phyloP scores from a whole-genome alignment of 2,888 invertebrate genomes.

The Limnephilus marmoratus region DNA sequence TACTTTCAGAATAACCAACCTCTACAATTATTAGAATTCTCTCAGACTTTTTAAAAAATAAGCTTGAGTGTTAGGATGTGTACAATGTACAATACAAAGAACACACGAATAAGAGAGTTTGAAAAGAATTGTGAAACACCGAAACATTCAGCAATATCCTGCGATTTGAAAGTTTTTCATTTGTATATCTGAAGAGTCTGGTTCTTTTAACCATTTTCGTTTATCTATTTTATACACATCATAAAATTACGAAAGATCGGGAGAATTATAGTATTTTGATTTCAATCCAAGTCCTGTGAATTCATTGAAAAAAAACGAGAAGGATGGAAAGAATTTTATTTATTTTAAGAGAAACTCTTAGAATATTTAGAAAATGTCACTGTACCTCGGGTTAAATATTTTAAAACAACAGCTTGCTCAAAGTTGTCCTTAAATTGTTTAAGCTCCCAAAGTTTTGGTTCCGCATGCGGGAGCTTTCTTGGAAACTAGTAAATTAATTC shows the following conservation, averaged over 20 bases:
- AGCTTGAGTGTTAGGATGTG: too few relatives aligned
- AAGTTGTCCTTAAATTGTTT: neutral
- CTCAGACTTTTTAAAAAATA: too few relatives aligned
- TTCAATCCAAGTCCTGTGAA: too few relatives aligned
- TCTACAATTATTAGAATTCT: too few relatives aligned
- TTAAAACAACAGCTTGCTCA: neutral
- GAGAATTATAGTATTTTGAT: neutral
- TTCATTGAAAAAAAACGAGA: neutral
- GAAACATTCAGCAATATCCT: too few relatives aligned
- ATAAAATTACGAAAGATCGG: neutral
- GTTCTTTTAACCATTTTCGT: neutral
- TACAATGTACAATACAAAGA: too few relatives aligned
- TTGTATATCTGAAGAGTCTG: neutral
- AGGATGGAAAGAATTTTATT: neutral
- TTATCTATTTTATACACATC: too few relatives aligned
- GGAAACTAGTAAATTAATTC: neutral
- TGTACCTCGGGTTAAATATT: neutral
- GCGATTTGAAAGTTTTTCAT: neutral
- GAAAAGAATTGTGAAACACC: too few relatives aligned
- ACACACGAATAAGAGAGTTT: too few relatives aligned
- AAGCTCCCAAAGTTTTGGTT: neutral
- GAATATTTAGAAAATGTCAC: neutral
- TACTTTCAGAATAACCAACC: too few relatives aligned
- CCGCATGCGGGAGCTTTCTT: neutral
- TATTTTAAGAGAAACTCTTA: too few relatives aligned